A percentile compares a stretch with the other conserved stretches of the same genome.
These are phyloP conservation scores for Drosophila athabasca DNA, from an alignment of 1,140 invertebrate genomes.

Conservation along the genomic window DNA sequence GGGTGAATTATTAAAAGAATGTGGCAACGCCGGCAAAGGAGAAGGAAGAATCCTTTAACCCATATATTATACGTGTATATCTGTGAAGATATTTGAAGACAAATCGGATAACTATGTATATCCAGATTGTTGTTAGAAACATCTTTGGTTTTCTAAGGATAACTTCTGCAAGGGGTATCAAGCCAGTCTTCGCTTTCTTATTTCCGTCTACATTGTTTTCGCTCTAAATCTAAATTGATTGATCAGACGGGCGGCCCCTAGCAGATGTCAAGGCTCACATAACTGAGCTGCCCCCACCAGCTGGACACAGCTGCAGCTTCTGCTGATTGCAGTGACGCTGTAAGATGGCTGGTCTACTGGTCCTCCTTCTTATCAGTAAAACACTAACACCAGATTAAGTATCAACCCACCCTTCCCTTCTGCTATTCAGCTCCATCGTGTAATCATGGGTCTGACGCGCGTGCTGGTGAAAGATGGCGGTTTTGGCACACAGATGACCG, in stretches of 20 bases:
- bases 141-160: no score
- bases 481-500: conserved; percentile 90
- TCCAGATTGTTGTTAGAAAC: no score
- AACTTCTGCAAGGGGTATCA: no score
- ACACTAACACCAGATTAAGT: conserved; percentile 2
- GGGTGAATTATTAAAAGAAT: conserved; percentile 26
- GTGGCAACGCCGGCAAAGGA: neutral
- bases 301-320: no score
- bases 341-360: no score
- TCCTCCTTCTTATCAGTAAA: no score
- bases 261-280: conserved; percentile 22
- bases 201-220: conserved; percentile 8
- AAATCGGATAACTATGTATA: no score
- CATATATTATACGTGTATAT: no score
- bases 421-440: conserved; percentile 1
- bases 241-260: neutral
- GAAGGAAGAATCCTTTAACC: no score
- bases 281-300: conserved; percentile 1
- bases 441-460: conserved; percentile 64
- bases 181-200: no score
- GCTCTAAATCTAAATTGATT: neutral
- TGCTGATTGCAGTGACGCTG: no score
- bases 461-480: conserved; percentile 88
- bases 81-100: no score
- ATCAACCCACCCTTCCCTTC: neutral